Percentiles rank a stretch among this genome's conserved stretches.
Evolutionary conservation across 2,113 vertebrate genomes (phyloP).

Genomic region (Mola mola): DNA sequence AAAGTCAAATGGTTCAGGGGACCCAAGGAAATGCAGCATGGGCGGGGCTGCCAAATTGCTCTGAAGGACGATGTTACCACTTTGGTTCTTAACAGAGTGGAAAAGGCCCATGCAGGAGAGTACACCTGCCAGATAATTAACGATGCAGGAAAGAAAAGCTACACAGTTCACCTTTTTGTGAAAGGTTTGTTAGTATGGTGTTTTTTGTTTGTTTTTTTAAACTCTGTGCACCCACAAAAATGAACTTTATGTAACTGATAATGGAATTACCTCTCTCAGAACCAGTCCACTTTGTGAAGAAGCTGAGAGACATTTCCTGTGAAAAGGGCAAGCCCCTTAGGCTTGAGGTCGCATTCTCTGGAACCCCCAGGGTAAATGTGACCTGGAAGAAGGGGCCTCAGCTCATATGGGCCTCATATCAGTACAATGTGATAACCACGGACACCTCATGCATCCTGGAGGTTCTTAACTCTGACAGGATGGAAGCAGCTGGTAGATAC

Average conservation of each 20-base stretch:
- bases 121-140: constrained; percentile 93
- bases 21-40: constrained; percentile 86
- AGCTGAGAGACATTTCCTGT: constrained; percentile 84
- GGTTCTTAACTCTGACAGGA: constrained; percentile 79
- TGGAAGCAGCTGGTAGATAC: constrained; percentile 86
- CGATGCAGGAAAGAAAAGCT: constrained; percentile 88
- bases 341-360: constrained; percentile 70
- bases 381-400: constrained; percentile 88
- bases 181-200: constrained; percentile 87
- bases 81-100: constrained; percentile 85
- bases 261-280: constrained; percentile 55
- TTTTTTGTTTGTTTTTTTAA: constrained; percentile 11
- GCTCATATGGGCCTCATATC: constrained; percentile 81
- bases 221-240: neutral
- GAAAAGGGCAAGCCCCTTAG: constrained; percentile 61
- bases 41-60: constrained; percentile 84
- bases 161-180: constrained; percentile 87
- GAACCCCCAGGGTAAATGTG: constrained; percentile 84
- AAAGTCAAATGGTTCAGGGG: constrained; percentile 94
- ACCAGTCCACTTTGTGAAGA: constrained; percentile 77
- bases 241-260: constrained; percentile 22
- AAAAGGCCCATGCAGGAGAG: constrained; percentile 86
- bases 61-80: constrained; percentile 83
- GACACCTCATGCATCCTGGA: constrained; percentile 86
- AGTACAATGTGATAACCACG: constrained; percentile 72